Base-by-base conservation (phyloP, 2,888 invertebrate genomes). In the Ectemnius lituratus region DNA sequence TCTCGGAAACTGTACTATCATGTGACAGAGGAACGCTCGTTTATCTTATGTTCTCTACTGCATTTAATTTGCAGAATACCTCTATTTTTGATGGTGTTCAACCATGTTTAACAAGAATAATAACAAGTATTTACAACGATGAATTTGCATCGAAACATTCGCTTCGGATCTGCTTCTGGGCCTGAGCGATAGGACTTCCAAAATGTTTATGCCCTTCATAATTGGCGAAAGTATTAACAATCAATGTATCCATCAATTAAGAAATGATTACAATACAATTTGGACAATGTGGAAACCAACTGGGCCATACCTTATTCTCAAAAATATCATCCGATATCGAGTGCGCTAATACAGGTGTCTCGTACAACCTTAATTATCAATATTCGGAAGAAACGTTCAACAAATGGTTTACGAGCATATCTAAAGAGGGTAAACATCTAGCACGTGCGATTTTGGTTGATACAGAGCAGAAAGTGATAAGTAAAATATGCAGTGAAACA, bases 241-340 rank as follows among this genome's bases (percentile, higher is more conserved):
- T 37, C 37, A 52, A 52, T 52, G 13, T 37, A 65, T 46, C 8
- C 37, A 37, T 37, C 5, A 37, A 37, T 37, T 37, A 6, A 14
- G 78, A 72, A 65, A 89, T 92, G 86, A 83, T 92, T 49, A 91
- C 91, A 14, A 74, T 93, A 70, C 92, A 92, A 84, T 92, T 92
- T 78, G 93, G 93, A 11, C 93, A 93, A 82, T 93, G 93, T 83
- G 93, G 93, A 46, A 93, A 92, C 88, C 93, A 93, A 86, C 83
- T 93, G 61, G 92, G 92, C 2, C 89, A 91, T 70, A 86, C 89
- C 16, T 86, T 93, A 23, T 92, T 91, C 80, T 86, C 89, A 20
- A 90, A 89, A 67, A 77, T 93, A 70, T 88, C 89, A 37, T 84
- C 88, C 20, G 92, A 93, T 80, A 83, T 91, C 18, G 83, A 84